Base-by-base conservation (phyloP, 1,140 invertebrate genomes). In the Drosophila carrolli region DNA sequence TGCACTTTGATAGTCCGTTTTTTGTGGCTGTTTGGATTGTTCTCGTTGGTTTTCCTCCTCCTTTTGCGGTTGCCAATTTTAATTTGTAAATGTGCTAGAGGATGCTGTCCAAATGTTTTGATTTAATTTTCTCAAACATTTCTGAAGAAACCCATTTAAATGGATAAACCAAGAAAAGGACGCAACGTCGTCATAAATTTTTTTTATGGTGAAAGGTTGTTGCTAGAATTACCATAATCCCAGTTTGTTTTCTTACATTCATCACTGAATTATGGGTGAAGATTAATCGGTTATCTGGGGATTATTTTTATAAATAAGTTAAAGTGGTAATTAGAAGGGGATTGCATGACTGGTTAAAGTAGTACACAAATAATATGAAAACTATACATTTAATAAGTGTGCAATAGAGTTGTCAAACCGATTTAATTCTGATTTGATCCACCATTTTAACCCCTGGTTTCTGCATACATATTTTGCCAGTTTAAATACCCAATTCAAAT, bases 101-200 rank as follows among this genome's bases (percentile, higher is more conserved):
- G 65, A 71, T 70, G 50, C 50, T 48, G 65, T 58, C 51, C 43
- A 58, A 57, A 71, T 71, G 53, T 71, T 71, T 71, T 71, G 67
- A 58, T 71, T 70, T 37, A 27, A 56, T 70, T 71, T 71, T 32
- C 65, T n/a, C 54, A 56, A 56, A 71, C 35, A 57, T 57, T 40
- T 48, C 35, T 32, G 41, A 14, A 9, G 16, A 55, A 27, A 23
- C 7, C 19, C 53, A 40, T 55, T 55, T 55, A n/a, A 40, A 40
- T 55, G 53, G 53, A n/a, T 55, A 40, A 55, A 55, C 13, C 35
- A 40, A 23, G 37, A 40, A 27, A 55, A 55, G 53, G 53, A 55
- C 27, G 23, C 19, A 9, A 6, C 6, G 5, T 32, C 47, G 32
- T 50, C 47, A 14, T 55, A 14, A 47, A 57, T 71, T 32, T 57